A percentile compares a stretch with the other conserved stretches of the same genome.
These are phyloP conservation scores for Lepus townsendii DNA, from an alignment of 2,797 vertebrate species.

Conservation along the genomic window DNA sequence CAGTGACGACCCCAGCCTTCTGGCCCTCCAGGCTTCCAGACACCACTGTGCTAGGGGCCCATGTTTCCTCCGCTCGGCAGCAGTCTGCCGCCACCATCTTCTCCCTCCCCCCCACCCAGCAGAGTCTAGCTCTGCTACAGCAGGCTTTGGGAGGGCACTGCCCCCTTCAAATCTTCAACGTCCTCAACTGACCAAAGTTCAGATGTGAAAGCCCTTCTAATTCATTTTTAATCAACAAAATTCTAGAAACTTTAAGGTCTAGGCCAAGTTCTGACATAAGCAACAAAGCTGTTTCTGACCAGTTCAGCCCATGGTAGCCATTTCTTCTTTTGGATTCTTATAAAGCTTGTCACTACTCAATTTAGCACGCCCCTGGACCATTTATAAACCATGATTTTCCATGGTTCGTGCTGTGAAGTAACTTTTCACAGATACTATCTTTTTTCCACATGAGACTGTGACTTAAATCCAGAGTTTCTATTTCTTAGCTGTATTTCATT, in stretches of 20 bases:
- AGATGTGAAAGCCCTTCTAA: slow-evolving; percentile 23
- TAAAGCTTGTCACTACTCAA: neutral
- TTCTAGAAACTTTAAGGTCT: neutral
- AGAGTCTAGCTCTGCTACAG: neutral
- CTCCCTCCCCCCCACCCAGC: neutral
- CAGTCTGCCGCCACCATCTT: neutral
- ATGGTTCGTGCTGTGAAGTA: neutral
- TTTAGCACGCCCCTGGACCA: neutral
- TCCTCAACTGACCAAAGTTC: neutral
- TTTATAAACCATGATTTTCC: neutral
- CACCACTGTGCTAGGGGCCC: neutral
- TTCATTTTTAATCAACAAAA: neutral
- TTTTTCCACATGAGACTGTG: neutral
- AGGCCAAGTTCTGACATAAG: neutral
- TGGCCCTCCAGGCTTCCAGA: neutral
- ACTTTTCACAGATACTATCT: neutral
- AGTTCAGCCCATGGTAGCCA: neutral
- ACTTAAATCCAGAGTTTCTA: neutral
- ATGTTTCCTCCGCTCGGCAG: neutral
- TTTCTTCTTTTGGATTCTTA: slow-evolving; percentile 26
- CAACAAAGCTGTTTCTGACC: slow-evolving; percentile 17
- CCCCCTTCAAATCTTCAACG: neutral
- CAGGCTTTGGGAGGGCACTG: neutral
- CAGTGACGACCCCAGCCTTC: neutral
- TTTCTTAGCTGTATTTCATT: neutral